Evolutionary conservation across 2,888 invertebrate species (phyloP), one percentile per base, ranked within the genome.

Genomic region (Pediacus dermestoides): DNA sequence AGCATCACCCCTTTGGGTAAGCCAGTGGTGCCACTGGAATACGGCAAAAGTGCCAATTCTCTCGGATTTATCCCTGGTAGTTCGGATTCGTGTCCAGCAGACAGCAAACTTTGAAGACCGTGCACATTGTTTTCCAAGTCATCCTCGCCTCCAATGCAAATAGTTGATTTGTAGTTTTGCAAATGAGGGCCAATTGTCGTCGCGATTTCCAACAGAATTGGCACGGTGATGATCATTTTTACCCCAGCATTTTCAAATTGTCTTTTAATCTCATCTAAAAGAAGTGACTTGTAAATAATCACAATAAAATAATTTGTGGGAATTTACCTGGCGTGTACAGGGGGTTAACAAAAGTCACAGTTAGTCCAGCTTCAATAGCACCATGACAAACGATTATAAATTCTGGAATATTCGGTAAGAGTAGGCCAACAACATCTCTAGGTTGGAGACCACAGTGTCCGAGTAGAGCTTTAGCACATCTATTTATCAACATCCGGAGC

Each of bases 1-100:
- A 88, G 66, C 77, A 81, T 78, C 1, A 88, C 88, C 2, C 87
- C 87, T 68, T 88, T 88, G 0, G 88, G 87, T 57, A 85, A 73
- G 1, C 89, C 89, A 0, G 88, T 89, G 0, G 90, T 89, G 1
- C 90, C 89, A 52, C 80, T 80, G 1, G 80, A 80, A 64, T 78
- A 80, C 0, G 80, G 80, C 26, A 80, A 70, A 23, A 80, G 61
- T 23, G 77, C 77, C 1, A 77, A 68, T 32, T 76, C 73, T 6
- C 74, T 72, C 4, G 71, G 61, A 53, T 71, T 70, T 31, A 78
- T 58, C 9, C 74, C 60, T 1, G 73, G 72, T 21, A 74, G 48
- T 28, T 68, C 64, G 7, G 68, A 61, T 42, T 63, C 59, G 37
- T 68, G 54, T 9, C 65, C 67, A 15, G 53, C 67, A 48, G 42